These are phyloP conservation scores for Marmota monax DNA, from an alignment of 2,113 vertebrate genomes.

Conservation along the genomic window DNA sequence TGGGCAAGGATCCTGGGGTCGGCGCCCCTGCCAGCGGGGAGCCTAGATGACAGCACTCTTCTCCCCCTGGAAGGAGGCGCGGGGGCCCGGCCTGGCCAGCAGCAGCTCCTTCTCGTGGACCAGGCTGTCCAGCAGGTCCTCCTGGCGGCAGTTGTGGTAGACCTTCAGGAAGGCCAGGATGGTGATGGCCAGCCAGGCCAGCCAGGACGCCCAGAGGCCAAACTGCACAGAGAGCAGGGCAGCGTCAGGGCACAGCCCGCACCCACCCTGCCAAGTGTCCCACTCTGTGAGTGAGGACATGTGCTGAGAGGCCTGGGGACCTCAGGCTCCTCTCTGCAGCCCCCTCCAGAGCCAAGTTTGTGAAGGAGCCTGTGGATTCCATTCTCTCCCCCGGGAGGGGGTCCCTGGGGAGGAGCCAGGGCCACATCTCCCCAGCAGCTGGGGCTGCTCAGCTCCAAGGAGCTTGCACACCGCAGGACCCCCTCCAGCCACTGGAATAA, in stretches of 20 bases:
- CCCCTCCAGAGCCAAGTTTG: background rate
- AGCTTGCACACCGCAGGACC: rapidly evolving
- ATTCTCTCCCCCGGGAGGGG: rapidly evolving
- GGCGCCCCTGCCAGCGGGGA: rapidly evolving
- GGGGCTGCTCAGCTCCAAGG: rapidly evolving
- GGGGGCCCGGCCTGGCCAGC: slow-evolving; percentile 91
- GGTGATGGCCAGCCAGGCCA: slow-evolving; percentile 95
- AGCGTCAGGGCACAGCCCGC: rapidly evolving
- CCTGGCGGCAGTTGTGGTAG: slow-evolving; percentile 96
- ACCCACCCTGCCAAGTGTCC: rapidly evolving
- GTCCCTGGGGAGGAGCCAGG: background rate
- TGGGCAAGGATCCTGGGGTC: background rate
- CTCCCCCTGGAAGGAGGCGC: slow-evolving; percentile 88
- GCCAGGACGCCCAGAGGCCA: slow-evolving; percentile 97
- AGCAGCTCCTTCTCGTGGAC: slow-evolving; percentile 98
- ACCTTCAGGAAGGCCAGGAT: slow-evolving; percentile 97
- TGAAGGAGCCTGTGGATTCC: rapidly evolving
- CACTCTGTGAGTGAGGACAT: background rate
- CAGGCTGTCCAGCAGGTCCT: slow-evolving; percentile 96
- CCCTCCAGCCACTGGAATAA: background rate
- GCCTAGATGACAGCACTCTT: slow-evolving; percentile 94
- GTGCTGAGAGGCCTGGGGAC: too few relatives aligned
- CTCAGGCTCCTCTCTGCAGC: too few relatives aligned
- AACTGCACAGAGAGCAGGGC: slow-evolving; percentile 87
- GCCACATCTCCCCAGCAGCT: too few relatives aligned